Conservation (phyloP, 2,113 vertebrate genomes). For the Gila orcuttii region DNA sequence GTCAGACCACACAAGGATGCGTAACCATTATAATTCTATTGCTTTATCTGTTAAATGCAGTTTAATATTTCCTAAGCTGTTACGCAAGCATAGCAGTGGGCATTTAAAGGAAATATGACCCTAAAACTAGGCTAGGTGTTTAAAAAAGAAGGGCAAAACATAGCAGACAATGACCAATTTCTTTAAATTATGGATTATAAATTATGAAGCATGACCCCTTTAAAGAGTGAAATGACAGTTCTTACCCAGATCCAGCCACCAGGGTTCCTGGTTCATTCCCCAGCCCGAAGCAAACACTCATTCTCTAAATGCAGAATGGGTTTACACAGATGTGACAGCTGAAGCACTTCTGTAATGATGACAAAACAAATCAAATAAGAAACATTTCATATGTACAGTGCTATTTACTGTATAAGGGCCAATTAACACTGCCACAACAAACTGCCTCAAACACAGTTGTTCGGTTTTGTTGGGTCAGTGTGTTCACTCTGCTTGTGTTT, state of each 20-base stretch:
- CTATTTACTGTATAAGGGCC: too few species aligned
- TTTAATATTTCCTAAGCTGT: background rate
- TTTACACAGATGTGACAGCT: background rate
- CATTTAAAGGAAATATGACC: background rate
- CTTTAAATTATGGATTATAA: background rate
- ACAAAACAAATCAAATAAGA: background rate
- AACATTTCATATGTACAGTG: background rate
- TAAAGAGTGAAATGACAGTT: background rate
- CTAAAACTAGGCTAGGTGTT: background rate
- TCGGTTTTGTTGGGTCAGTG: background rate
- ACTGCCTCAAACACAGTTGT: background rate
- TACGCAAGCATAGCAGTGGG: background rate
- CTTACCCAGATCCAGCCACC: conserved; percentile 61
- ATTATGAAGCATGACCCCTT: background rate
- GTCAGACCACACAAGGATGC: background rate
- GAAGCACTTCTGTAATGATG: background rate
- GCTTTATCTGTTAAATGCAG: background rate
- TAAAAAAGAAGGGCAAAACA: background rate
- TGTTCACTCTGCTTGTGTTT: background rate
- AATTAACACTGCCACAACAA: background rate
- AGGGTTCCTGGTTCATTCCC: conserved; percentile 55
- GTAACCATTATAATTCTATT: background rate
- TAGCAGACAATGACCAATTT: background rate
- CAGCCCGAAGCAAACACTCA: conserved; percentile 51
- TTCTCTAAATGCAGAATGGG: conserved; percentile 44